Conservation (phyloP, 2,113 vertebrate species). For the Nyctereutes procyonoides region DNA sequence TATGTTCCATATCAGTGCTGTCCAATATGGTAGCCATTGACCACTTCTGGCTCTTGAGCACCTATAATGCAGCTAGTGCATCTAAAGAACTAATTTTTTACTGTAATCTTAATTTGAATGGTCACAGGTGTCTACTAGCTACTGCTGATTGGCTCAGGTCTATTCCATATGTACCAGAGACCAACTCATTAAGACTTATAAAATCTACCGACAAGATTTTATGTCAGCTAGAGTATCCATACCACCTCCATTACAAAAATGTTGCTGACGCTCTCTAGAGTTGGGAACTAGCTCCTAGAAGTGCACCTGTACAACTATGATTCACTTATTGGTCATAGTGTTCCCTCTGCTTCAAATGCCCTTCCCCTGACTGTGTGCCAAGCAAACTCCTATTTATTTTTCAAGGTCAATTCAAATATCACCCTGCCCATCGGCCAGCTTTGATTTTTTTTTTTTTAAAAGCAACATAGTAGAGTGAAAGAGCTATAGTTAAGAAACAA, state of each 20-base stretch:
- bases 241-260: neutral
- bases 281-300: neutral
- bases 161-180: neutral
- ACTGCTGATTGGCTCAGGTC: neutral
- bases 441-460: neutral
- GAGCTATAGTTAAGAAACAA: neutral
- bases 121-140: neutral
- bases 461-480: neutral
- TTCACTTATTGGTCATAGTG: neutral
- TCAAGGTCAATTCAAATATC: neutral
- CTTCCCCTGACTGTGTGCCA: neutral
- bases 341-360: neutral
- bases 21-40: neutral
- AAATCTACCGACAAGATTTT: neutral
- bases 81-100: neutral
- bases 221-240: neutral
- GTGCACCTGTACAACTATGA: neutral
- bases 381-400: neutral
- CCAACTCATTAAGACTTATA: neutral
- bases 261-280: neutral
- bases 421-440: neutral
- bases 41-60: neutral
- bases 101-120: slow-evolving; percentile 12
- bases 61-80: neutral
- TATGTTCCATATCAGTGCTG: neutral